Evolutionary conservation across 2,888 invertebrate genomes (phyloP), one percentile per base, ranked within the genome.

Genomic region (Epinotia bilunana): DNA sequence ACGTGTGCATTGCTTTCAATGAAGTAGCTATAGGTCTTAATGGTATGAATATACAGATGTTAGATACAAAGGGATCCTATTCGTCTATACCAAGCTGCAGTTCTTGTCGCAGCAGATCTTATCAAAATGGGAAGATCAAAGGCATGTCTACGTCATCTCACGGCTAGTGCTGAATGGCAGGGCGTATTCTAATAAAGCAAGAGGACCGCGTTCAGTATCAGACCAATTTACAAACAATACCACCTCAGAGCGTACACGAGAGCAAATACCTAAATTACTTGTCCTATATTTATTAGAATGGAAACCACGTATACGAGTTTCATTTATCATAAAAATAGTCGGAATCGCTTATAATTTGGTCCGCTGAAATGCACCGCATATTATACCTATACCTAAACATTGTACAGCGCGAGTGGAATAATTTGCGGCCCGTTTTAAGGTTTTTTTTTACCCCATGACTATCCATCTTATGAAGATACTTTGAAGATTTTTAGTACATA

Each of bases 41-140:
- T 46, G 12, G 46, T 13, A 46, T 13, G 46, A 46, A 4, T 46
- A 12, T 46, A 39, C 2, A 39, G 7, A 9, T 39, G 39, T 39
- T 39, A 12, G 11, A 13, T 43, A 39, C 11, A 62, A 33, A 49
- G 28, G 46, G 49, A 18, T 33, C 12, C 20, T 28, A 28, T 53
- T n/a, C 53, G 33, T 53, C 53, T 65, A 28, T 33, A 33, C 65
- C 23, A 43, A 43, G 18, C 11, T 28, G 0, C 12, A 11, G 12
- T 49, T 16, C 60, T 60, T 33, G 43, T 69, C 18, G 58, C 58
- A 60, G 12, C 23, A 69, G 46, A 69, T 46, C 58, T 60, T 58
- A 68, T 46, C 58, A 69, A 69, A 58, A 43, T n/a, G 46, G 46
- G 16, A 6, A 9, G 16, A 16, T 69, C 58, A 69, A 69, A 69